Conservation (phyloP, 2,113 vertebrate species). For the Malurus cyaneus region DNA sequence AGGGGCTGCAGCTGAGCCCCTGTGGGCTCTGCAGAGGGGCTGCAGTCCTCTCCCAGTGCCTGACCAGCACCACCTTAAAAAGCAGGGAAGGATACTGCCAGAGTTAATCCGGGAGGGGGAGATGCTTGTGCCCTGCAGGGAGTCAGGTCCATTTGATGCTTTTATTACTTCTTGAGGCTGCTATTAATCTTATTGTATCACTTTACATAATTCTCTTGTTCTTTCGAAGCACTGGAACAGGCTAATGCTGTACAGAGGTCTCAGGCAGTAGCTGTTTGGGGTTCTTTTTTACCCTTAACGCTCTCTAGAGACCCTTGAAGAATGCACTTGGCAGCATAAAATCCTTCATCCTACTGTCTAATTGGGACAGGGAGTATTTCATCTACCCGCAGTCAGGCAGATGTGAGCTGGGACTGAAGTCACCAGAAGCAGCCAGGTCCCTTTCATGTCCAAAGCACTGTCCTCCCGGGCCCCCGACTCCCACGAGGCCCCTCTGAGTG, state of each 20-base stretch:
- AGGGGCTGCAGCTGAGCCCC: not conserved
- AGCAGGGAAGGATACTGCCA: not conserved
- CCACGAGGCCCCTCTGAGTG: not conserved
- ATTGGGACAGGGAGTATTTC: constrained; percentile 4
- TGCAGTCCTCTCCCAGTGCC: not conserved
- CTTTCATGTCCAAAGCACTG: constrained; percentile 26
- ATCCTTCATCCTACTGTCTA: not conserved
- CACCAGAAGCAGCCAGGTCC: constrained; percentile 1
- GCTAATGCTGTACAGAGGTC: not conserved
- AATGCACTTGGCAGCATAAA: not conserved
- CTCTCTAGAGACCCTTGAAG: not conserved
- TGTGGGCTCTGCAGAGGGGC: not conserved
- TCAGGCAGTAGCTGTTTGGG: not conserved
- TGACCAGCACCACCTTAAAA: not conserved
- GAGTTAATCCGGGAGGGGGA: not conserved
- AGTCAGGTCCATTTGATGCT: not conserved
- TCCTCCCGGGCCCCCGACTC: not conserved
- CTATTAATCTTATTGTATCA: constrained; percentile 21
- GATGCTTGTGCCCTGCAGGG: not conserved
- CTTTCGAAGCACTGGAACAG: constrained; percentile 5
- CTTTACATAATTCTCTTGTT: not conserved
- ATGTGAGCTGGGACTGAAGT: not conserved
- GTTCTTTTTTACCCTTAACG: not conserved
- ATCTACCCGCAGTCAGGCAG: not conserved
- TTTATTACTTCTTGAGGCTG: constrained; percentile 30